These are phyloP conservation scores for Variabilichromis moorii DNA, from an alignment of 2,113 vertebrate species.

Conservation along the genomic window DNA sequence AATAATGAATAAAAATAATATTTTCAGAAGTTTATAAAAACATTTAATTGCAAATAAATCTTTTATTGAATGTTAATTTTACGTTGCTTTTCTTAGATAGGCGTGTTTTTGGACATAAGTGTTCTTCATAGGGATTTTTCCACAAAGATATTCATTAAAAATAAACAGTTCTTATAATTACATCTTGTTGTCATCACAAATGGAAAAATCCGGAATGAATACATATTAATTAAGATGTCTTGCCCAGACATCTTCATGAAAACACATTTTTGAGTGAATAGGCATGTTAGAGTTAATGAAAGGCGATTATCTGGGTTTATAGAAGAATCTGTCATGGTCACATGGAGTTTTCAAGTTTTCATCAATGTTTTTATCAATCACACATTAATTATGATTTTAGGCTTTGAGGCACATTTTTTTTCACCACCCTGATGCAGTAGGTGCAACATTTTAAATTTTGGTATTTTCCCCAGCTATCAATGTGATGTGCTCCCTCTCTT, in stretches of 20 bases:
- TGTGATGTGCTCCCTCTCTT: background rate
- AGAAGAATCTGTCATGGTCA: background rate
- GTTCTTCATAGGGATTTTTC: background rate
- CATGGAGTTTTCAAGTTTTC: background rate
- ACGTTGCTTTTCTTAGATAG: background rate
- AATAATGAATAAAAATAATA: background rate
- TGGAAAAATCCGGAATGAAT: background rate
- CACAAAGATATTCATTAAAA: background rate
- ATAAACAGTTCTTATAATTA: background rate
- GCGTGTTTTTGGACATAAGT: background rate
- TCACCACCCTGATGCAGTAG: background rate
- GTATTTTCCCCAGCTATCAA: background rate
- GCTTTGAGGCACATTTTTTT: background rate
- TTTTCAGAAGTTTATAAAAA: background rate
- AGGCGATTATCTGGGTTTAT: background rate
- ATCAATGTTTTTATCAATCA: background rate
- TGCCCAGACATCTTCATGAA: background rate
- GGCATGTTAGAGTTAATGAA: background rate
- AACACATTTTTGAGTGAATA: background rate
- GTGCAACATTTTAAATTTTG: background rate
- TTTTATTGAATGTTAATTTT: background rate
- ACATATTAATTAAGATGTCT: background rate
- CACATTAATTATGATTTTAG: background rate
- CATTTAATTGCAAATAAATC: background rate
- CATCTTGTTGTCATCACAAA: background rate